Evolutionary conservation across 2,797 vertebrate genomes (phyloP).

Genomic region (Oreonectes daqikongensis): DNA sequence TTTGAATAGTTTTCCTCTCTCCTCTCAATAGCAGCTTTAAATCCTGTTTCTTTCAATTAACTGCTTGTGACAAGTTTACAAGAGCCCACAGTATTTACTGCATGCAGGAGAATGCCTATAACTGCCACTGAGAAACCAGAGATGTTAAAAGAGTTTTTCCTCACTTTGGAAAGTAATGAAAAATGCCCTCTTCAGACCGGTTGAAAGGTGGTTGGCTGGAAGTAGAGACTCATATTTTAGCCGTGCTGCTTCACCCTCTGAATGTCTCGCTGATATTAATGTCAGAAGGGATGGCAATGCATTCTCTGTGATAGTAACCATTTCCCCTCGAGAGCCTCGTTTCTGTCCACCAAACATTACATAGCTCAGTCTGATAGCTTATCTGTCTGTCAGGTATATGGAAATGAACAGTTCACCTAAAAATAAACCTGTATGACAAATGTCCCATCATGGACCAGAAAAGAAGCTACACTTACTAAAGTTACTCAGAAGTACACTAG

Average conservation of each 20-base stretch:
- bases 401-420: no score
- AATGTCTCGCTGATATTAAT: slow-evolving; percentile 10
- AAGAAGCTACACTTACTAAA: no score
- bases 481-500: no score
- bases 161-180: neutral
- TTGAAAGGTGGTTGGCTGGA: slow-evolving; percentile 22
- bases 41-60: slow-evolving; percentile 14
- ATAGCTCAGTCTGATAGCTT: neutral
- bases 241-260: slow-evolving; percentile 35
- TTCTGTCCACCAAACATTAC: neutral
- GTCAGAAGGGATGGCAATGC: slow-evolving; percentile 39
- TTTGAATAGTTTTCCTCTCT: slow-evolving; percentile 27
- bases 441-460: no score
- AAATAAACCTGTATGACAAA: no score
- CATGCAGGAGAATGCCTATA: neutral
- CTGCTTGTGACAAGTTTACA: slow-evolving; percentile 17
- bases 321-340: neutral
- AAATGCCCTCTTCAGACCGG: slow-evolving; percentile 24
- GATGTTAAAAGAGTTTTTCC: slow-evolving; percentile 18
- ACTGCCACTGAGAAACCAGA: neutral
- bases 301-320: slow-evolving; percentile 35
- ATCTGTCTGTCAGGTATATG: neutral
- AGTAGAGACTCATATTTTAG: slow-evolving; percentile 15
- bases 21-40: slow-evolving; percentile 8
- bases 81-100: slow-evolving; percentile 12